These are phyloP conservation scores for Meloidogyne exigua DNA, from an alignment of 1,140 invertebrate species.

Conservation along the genomic window DNA sequence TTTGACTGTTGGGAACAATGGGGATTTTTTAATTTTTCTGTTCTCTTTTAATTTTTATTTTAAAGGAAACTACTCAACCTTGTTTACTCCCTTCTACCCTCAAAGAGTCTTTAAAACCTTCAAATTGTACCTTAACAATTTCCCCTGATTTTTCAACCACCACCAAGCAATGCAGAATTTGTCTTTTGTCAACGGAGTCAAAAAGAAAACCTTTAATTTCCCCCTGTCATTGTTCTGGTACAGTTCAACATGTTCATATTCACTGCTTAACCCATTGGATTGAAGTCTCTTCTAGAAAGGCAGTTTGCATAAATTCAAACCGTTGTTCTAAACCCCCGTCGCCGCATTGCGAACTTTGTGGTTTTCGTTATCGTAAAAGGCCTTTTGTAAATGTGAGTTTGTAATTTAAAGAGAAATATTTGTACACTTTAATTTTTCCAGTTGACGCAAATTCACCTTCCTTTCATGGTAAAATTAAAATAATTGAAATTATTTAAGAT, in stretches of 20 bases:
- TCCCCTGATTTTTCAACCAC: not conserved
- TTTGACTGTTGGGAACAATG: not conserved
- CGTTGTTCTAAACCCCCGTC: not conserved
- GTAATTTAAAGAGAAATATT: not conserved
- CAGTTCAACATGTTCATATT: constrained; percentile 68
- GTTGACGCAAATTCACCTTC: constrained; percentile 30
- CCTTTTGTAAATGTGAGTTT: constrained; percentile 35
- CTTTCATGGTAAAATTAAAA: constrained; percentile 14
- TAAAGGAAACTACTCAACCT: too few species aligned
- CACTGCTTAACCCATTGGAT: constrained; percentile 61
- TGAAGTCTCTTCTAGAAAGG: constrained; percentile 38
- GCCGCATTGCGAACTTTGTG: constrained; percentile 44
- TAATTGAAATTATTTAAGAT: not conserved
- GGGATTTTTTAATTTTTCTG: too few species aligned
- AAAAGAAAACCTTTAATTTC: constrained; percentile 66
- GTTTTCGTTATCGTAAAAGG: constrained; percentile 33
- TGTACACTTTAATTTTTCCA: too few species aligned
- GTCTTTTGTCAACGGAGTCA: constrained; percentile 62
- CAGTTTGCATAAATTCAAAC: not conserved
- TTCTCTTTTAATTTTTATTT: too few species aligned
- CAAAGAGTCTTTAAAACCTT: too few species aligned
- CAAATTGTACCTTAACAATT: not conserved
- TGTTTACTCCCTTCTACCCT: too few species aligned
- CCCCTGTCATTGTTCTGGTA: constrained; percentile 69
- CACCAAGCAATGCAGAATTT: constrained; percentile 32